phyloP scores from a whole-genome alignment of 2,888 invertebrate species.

The Lathronympha strigana region DNA sequence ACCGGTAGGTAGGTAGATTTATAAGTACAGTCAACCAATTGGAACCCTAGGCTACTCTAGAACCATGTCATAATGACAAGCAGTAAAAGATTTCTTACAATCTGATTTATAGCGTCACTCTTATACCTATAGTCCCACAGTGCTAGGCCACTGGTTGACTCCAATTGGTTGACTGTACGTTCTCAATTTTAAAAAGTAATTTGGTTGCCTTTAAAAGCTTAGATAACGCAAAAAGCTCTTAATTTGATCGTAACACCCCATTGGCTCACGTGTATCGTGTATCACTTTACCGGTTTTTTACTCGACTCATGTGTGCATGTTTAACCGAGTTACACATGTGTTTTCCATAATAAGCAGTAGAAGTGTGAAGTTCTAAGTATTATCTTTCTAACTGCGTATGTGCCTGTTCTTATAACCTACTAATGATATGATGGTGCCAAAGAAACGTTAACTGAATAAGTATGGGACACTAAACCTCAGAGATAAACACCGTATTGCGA shows the following conservation, averaged over 20 bases:
- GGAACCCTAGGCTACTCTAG: too few relatives aligned
- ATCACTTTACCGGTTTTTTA: background rate
- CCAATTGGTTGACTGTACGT: too few relatives aligned
- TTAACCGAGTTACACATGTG: constrained; percentile 3
- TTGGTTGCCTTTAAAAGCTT: background rate
- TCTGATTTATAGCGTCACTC: too few relatives aligned
- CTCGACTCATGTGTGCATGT: background rate
- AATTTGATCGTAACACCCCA: background rate
- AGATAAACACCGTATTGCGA: too few relatives aligned
- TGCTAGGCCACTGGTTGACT: too few relatives aligned
- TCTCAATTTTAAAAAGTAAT: background rate
- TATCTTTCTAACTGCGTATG: background rate
- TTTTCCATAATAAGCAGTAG: background rate
- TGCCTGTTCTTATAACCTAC: background rate
- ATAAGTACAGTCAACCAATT: too few relatives aligned
- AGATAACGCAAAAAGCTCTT: background rate
- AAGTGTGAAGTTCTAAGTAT: constrained; percentile 1
- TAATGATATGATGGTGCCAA: background rate
- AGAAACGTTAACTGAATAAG: too few relatives aligned
- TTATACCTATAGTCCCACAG: too few relatives aligned
- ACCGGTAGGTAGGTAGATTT: too few relatives aligned
- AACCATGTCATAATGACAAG: too few relatives aligned
- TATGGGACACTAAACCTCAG: too few relatives aligned
- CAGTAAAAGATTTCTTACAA: too few relatives aligned
- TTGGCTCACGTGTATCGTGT: background rate